Conservation (phyloP, 2,888 invertebrate species). For the Drosophila acutilabella region DNA sequence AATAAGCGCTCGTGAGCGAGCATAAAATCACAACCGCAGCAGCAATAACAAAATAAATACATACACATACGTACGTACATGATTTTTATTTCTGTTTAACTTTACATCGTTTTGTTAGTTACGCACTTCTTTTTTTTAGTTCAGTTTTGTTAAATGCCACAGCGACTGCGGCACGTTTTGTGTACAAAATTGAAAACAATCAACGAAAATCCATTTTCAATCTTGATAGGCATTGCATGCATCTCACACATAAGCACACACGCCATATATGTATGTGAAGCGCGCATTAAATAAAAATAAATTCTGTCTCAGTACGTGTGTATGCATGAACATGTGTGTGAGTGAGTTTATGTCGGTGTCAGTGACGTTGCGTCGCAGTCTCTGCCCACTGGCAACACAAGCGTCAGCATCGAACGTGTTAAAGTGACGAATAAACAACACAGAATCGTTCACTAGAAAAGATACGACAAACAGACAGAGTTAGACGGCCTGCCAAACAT, state of each 20-base stretch:
- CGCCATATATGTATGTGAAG: conserved; percentile 38
- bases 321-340: conserved; percentile 27
- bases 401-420: conserved; percentile 73
- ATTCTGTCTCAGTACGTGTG: conserved; percentile 47
- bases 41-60: conserved; percentile 74
- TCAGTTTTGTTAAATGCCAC: conserved; percentile 13
- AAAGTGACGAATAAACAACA: conserved; percentile 79
- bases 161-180: conserved; percentile 18
- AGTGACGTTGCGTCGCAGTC: conserved; percentile 61
- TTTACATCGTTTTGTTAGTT: conserved; percentile 40
- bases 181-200: conserved; percentile 56
- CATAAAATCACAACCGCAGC: conserved; percentile 71
- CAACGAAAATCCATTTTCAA: conserved; percentile 55
- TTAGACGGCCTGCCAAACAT: conserved; percentile 57
- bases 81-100: conserved; percentile 38
- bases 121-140: conserved; percentile 30
- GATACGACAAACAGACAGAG: conserved; percentile 68
- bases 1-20: conserved; percentile 52
- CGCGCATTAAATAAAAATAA: conserved; percentile 73
- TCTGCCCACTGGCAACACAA: conserved; percentile 31
- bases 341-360: conserved; percentile 48
- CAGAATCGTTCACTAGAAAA: conserved; percentile 67
- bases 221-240: conserved; percentile 57
- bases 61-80: conserved; percentile 54
- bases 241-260: conserved; percentile 38